Conservation (phyloP, 2,797 vertebrate species). For the Ceryle rudis region DNA sequence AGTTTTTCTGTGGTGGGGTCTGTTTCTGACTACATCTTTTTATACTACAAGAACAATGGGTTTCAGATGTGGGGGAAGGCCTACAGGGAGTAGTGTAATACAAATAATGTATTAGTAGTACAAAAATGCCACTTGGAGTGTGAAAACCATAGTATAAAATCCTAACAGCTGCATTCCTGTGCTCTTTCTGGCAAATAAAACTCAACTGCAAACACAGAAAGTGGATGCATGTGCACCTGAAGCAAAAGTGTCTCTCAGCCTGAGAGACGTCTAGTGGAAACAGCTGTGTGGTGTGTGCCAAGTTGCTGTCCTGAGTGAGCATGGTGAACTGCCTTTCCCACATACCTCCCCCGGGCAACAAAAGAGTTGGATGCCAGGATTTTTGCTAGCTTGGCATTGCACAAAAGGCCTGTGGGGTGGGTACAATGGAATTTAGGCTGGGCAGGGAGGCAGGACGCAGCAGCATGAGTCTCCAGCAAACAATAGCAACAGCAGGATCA, state of each 20-base stretch:
- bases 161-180: slow-evolving; percentile 4
- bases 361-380: slow-evolving; percentile 48
- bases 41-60: background rate
- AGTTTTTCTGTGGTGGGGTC: background rate
- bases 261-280: background rate
- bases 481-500: slow-evolving; percentile 69
- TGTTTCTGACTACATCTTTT: slow-evolving; percentile 3
- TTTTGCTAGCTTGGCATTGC: slow-evolving; percentile 58
- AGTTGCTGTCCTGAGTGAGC: background rate
- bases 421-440: slow-evolving; percentile 67
- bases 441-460: slow-evolving; percentile 42
- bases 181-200: slow-evolving; percentile 5
- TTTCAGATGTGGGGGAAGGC: slow-evolving; percentile 7
- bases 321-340: slow-evolving; percentile 60
- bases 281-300: background rate
- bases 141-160: slow-evolving; percentile 30
- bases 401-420: slow-evolving; percentile 60
- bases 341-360: slow-evolving; percentile 52
- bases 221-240: slow-evolving; percentile 17
- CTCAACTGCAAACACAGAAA: slow-evolving; percentile 17
- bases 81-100: slow-evolving; percentile 10
- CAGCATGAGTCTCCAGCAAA: slow-evolving; percentile 64
- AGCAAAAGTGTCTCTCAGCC: background rate
- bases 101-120: slow-evolving; percentile 1
- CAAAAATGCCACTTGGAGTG: background rate